Conservation (phyloP, 1,140 invertebrate genomes). For the Drosophila novamexicana region DNA sequence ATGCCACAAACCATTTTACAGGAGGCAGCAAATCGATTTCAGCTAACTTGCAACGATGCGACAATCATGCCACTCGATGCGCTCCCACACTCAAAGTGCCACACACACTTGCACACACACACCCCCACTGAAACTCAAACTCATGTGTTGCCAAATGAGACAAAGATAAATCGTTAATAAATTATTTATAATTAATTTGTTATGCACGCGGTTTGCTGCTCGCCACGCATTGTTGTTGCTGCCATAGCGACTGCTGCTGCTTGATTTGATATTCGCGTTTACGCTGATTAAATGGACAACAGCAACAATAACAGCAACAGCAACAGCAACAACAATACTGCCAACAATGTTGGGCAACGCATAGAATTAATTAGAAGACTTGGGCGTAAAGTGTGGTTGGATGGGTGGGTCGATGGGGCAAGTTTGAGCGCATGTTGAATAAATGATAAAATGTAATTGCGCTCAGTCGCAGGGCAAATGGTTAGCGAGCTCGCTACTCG, state of each 20-base stretch:
- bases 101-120: constrained; percentile 15
- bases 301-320: constrained; percentile 53
- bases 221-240: constrained; percentile 49
- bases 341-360: constrained; percentile 46
- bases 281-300: constrained; percentile 78
- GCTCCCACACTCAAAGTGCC: constrained; percentile 13
- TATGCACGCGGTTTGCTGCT: constrained; percentile 65
- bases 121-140: constrained; percentile 44
- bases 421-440: constrained; percentile 73
- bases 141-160: constrained; percentile 70
- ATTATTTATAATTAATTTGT: constrained; percentile 84
- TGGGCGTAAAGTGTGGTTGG: constrained; percentile 32
- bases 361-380: constrained; percentile 77
- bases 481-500: constrained; percentile 28
- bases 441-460: constrained; percentile 83
- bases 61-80: constrained; percentile 46
- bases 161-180: constrained; percentile 83
- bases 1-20: constrained; percentile 74
- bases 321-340: constrained; percentile 37
- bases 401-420: constrained; percentile 26
- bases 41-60: constrained; percentile 41
- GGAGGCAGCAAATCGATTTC: constrained; percentile 66
- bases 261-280: constrained; percentile 81
- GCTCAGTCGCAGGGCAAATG: constrained; percentile 47
- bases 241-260: constrained; percentile 24